Percentiles rank a stretch among this genome's conserved stretches.
These are phyloP conservation scores for Mercenaria mercenaria DNA, from an alignment of 1,140 invertebrate species.

Conservation along the genomic window DNA sequence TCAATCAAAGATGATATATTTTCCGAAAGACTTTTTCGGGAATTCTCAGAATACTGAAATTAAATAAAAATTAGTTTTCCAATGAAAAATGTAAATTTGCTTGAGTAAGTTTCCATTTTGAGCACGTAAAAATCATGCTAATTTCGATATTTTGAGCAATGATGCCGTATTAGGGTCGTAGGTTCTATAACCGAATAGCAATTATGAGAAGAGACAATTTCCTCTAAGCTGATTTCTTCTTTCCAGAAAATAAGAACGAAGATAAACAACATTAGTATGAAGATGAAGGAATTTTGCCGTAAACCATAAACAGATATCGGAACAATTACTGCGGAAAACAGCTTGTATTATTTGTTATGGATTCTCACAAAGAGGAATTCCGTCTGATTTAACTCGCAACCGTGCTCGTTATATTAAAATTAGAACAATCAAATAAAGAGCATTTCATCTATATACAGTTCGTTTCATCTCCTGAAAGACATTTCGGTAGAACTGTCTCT, in stretches of 20 bases:
- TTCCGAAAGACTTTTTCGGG: neutral
- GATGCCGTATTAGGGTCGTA: neutral
- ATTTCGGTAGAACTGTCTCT: too few species aligned
- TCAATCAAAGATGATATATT: neutral
- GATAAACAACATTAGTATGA: slow-evolving; percentile 25
- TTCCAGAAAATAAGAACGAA: slow-evolving; percentile 1
- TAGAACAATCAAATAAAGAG: neutral
- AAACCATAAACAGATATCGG: slow-evolving; percentile 1
- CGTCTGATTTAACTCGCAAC: neutral
- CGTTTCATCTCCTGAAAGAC: neutral
- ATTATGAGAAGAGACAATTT: slow-evolving; percentile 19
- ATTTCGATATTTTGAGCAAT: neutral
- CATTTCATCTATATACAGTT: neutral
- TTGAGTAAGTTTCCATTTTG: too few species aligned
- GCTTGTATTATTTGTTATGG: neutral
- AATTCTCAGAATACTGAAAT: neutral
- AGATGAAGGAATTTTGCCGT: slow-evolving; percentile 7
- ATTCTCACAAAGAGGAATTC: neutral
- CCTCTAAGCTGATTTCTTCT: slow-evolving; percentile 9
- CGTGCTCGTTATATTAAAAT: neutral
- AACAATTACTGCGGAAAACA: neutral
- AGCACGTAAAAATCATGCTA: too few species aligned
- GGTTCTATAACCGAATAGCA: neutral
- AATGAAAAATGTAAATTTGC: neutral
- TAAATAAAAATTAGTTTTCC: neutral